Base-by-base conservation (phyloP, 1,140 invertebrate species). In the Odontomachus brunneus region DNA sequence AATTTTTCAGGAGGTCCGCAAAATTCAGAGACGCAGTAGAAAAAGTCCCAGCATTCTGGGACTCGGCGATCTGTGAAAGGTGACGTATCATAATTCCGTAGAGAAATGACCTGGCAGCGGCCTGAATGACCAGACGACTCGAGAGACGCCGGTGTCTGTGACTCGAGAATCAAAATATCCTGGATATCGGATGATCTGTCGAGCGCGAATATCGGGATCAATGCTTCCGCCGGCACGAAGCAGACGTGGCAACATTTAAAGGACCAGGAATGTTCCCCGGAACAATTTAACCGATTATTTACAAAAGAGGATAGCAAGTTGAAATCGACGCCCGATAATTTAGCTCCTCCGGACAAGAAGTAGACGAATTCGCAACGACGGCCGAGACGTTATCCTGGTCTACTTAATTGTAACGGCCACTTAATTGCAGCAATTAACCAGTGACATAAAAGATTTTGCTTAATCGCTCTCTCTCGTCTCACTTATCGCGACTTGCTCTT, bases 381-480 rank as follows among this genome's bases (percentile, higher is more conserved):
- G 57, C 49, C 29, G 14, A 69, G 38, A 69, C 63, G 14, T 55
- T 55, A 55, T 78, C 75, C 75, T 78, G 75, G 65, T 78, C 75
- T 78, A 65, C 73, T 67, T 69, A 69, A 78, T 69, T 69, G 51
- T 38, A 78, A 78, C 55, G 74, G 33, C 17, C 49, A 78, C 51
- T 69, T 65, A 76, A 76, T 65, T 19, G 44, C 73, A 76, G 60
- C 29, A 69, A 69, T 57, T 57, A 69, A 69, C n/a, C 63, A 44
- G 51, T 78, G 63, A 69, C 63, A 51, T 69, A 78, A 76, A 57
- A 69, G 67, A 69, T 69, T 78, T 78, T 69, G 75, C 75, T 78
- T 78, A 78, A 78, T 78, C 75, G 75, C 63, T 78, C 66, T 78
- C 49, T 78, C 75, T 78, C 75, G 75, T 78, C 75, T 78, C 75